These are phyloP conservation scores for Fulica atra DNA, from an alignment of 2,113 vertebrate genomes.

Conservation along the genomic window DNA sequence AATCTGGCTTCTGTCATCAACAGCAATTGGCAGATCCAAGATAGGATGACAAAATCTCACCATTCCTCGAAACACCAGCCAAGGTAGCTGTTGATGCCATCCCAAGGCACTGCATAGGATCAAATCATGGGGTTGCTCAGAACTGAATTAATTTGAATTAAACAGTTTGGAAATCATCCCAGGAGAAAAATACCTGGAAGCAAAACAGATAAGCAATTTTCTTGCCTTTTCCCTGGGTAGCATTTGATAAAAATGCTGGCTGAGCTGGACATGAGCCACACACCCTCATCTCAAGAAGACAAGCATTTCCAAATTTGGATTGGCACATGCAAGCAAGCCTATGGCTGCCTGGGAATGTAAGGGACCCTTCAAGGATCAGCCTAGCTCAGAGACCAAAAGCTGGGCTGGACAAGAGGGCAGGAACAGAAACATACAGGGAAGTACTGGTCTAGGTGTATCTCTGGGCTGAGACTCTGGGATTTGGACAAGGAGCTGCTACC, in stretches of 20 bases:
- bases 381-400: not conserved
- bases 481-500: not conserved
- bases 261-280: not conserved
- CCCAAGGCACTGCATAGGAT: not conserved
- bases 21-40: not conserved
- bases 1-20: not conserved
- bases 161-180: not conserved
- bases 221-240: not conserved
- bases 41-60: not conserved
- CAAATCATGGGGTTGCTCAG: not conserved
- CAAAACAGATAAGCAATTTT: not conserved
- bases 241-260: not conserved
- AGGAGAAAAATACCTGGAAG: not conserved
- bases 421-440: fast-evolving
- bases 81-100: not conserved
- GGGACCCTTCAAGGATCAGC: not conserved
- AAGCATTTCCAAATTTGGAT: not conserved
- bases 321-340: not conserved
- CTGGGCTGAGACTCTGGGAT: not conserved
- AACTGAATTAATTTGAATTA: not conserved
- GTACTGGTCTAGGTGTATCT: not conserved
- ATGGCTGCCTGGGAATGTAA: not conserved
- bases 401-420: no score
- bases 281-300: not conserved
- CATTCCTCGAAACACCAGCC: not conserved